These are phyloP conservation scores for Hirtodrosophila trivittata DNA, from an alignment of 2,888 invertebrate genomes.

Conservation along the genomic window DNA sequence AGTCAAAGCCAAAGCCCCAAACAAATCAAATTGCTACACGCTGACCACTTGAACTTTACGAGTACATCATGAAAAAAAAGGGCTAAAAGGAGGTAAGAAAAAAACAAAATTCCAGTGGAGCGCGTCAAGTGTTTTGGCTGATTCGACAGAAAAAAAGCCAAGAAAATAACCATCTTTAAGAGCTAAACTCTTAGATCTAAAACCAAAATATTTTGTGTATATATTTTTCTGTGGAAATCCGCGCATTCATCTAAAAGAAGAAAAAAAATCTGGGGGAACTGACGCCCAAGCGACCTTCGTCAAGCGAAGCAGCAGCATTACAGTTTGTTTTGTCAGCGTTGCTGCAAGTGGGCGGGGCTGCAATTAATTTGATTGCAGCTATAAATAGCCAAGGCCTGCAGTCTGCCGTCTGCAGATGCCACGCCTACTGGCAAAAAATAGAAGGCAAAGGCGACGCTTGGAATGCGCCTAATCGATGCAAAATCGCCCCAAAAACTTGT, in stretches of 20 bases:
- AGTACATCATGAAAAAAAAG: conserved; percentile 35
- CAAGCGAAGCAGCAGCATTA: conserved; percentile 57
- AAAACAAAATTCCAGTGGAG: conserved; percentile 49
- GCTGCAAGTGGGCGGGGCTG: conserved; percentile 67
- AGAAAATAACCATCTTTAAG: neutral
- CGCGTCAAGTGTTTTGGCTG: conserved; percentile 70
- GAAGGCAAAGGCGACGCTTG: conserved; percentile 62
- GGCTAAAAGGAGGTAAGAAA: conserved; percentile 28
- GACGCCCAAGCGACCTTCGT: conserved; percentile 64
- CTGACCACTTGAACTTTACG: conserved; percentile 49
- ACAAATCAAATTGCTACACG: conserved; percentile 25
- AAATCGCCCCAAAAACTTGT: conserved; percentile 71
- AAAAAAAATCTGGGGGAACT: conserved; percentile 6
- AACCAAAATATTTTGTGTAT: conserved; percentile 53
- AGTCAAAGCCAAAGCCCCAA: conserved; percentile 20
- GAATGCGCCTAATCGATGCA: conserved; percentile 78
- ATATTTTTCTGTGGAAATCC: conserved; percentile 69
- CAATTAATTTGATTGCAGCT: conserved; percentile 77
- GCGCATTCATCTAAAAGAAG: conserved; percentile 72
- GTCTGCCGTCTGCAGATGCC: conserved; percentile 42
- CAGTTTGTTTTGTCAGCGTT: conserved; percentile 70
- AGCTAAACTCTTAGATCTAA: conserved; percentile 44
- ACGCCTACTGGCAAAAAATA: conserved; percentile 55
- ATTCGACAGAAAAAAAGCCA: conserved; percentile 55
- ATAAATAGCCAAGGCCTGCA: conserved; percentile 65